Conservation (phyloP, 2,113 vertebrate genomes). For the Chunga burmeisteri region DNA sequence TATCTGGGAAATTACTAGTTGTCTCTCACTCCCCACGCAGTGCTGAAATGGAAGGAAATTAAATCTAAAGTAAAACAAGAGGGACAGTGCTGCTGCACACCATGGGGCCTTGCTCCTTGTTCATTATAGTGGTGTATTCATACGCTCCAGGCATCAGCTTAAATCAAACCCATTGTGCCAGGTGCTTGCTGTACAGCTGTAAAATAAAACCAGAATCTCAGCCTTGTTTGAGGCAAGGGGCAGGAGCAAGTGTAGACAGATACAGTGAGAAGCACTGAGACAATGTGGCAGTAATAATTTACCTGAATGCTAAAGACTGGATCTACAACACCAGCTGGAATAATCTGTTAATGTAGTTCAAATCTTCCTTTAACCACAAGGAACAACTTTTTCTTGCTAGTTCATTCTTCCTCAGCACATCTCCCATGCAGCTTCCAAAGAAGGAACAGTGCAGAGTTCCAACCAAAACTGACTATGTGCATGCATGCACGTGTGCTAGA, state of each 20-base stretch:
- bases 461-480: neutral
- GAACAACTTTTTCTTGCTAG: neutral
- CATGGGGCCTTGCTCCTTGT: neutral
- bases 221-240: neutral
- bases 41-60: neutral
- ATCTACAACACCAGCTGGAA: neutral
- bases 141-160: neutral
- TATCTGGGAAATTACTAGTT: neutral
- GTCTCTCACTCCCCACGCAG: neutral
- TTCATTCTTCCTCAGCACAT: neutral
- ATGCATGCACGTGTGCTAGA: neutral
- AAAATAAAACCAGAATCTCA: neutral
- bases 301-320: neutral
- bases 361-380: neutral
- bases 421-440: neutral
- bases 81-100: neutral
- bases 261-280: neutral
- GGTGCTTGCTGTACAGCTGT: neutral
- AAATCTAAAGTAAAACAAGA: neutral
- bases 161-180: neutral
- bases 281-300: neutral
- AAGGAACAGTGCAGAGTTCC: neutral
- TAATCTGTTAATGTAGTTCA: neutral
- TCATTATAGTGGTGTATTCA: accelerated
- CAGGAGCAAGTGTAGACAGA: neutral